Evolutionary conservation across 92 coral and sea anemone species (phyloP), one percentile per base, ranked within the genome.

Genomic region (Parazoanthus swiftii): DNA sequence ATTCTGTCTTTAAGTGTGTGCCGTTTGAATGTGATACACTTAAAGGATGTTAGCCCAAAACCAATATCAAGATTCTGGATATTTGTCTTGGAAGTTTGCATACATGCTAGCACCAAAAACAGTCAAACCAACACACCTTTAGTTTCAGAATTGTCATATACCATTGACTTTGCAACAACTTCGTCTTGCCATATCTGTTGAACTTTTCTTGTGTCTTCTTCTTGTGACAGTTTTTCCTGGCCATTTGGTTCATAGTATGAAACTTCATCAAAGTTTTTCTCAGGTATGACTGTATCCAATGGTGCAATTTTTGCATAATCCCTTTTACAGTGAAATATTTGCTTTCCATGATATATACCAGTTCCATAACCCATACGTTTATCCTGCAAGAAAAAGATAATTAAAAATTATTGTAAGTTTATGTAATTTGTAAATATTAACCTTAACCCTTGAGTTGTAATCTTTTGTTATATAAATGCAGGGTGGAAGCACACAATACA

Each of bases 341-440:
- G 94, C 46, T 51, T 79, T 3, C 93, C 90, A 38, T 74, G 2
- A 59, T 59, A 89, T 16, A 79, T 56, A 1, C 98, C 98, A 90
- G 91, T 89, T 35, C 98, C 96, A 83, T 11, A 25, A n/a, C 98
- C 98, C 16, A 1, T 4, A 44, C 86, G 83, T 26, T 78, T 58
- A 46, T 91, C 95, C 98, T 96, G 68, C 10, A 74, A 84, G 25
- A 71, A 33, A 71, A 71, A n/a, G n/a, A n/a, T n/a, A n/a, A n/a
- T n/a, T n/a, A 43, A 46, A 48, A 38, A 38, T 38, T 38, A 38
- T 38, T 1, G 3, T 38, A 38, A 38, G 3, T 38, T 38, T 38
- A 38, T 38, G 3, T 38, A 38, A 38, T 38, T 38, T n/a, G n/a
- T n/a, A n/a, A n/a, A 38, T 38, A 38, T 38, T 38, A 38, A 38